phyloP scores from a whole-genome alignment of 2,113 vertebrate species.

The Casuarius casuarius region DNA sequence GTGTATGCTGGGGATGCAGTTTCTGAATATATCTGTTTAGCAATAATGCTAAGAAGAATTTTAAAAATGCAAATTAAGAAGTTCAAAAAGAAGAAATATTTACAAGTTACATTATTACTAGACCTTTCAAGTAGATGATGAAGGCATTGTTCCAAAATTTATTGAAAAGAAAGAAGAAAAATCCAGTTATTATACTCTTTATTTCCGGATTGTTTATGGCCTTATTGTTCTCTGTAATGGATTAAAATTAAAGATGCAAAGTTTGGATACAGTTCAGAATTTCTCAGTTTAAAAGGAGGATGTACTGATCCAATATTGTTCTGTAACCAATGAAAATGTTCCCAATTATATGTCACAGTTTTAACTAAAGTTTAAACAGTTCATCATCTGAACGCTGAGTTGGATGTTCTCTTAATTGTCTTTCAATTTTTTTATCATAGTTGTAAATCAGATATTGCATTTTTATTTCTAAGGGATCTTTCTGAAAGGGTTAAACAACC shows the following conservation, averaged over 20 bases:
- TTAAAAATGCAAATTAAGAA: neutral
- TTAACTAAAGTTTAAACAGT: neutral
- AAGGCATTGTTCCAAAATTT: neutral
- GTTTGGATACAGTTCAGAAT: neutral
- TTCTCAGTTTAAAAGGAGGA: neutral
- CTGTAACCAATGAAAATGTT: neutral
- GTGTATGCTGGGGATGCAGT: neutral
- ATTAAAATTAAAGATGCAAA: slow-evolving; percentile 28
- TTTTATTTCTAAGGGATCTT: neutral
- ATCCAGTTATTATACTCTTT: neutral
- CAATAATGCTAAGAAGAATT: neutral
- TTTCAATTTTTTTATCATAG: neutral
- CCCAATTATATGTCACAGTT: neutral
- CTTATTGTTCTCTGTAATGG: neutral
- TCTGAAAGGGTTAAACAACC: neutral
- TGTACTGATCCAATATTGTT: neutral
- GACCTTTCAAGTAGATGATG: neutral
- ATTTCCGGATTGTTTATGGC: neutral
- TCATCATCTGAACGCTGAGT: neutral
- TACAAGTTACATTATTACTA: neutral
- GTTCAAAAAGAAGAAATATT: neutral
- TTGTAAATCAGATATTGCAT: neutral
- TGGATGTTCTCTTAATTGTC: neutral
- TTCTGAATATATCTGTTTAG: neutral
- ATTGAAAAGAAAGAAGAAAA: neutral